These are phyloP conservation scores for Larimichthys polyactis DNA, from an alignment of 2,113 vertebrate species.

Conservation along the genomic window DNA sequence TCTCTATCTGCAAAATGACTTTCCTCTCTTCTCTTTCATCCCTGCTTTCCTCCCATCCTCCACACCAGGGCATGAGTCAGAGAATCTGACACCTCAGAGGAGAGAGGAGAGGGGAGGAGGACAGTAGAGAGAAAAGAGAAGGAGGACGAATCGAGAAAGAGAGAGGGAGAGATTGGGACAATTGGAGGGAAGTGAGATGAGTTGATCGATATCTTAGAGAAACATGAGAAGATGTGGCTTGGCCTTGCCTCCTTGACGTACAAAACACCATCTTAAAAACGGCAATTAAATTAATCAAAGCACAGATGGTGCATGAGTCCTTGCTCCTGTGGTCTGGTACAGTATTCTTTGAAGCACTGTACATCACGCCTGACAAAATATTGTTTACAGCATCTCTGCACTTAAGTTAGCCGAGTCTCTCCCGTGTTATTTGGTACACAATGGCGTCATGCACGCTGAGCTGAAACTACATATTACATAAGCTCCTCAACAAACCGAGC, in stretches of 20 bases:
- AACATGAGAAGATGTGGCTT: conserved; percentile 62
- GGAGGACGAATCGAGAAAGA: conserved; percentile 56
- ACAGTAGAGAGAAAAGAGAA: conserved; percentile 15
- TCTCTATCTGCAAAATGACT: conserved; percentile 80
- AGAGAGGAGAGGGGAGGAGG: conserved; percentile 43
- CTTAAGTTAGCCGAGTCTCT: conserved; percentile 11
- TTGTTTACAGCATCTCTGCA: conserved; percentile 13
- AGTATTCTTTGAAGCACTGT: background rate
- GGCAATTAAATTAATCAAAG: conserved; percentile 46
- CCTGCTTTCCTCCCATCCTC: conserved; percentile 71
- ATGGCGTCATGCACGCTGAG: conserved; percentile 31
- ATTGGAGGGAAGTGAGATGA: conserved; percentile 40
- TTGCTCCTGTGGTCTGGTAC: conserved; percentile 1
- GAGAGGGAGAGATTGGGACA: conserved; percentile 51
- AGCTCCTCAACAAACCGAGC: conserved; percentile 78
- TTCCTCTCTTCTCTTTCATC: conserved; percentile 77
- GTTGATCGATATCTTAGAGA: conserved; percentile 70
- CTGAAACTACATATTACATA: conserved; percentile 75
- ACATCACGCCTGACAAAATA: conserved; percentile 18
- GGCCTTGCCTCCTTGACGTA: conserved; percentile 30
- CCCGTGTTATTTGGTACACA: conserved; percentile 45
- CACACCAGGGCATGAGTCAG: conserved; percentile 80
- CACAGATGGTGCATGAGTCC: conserved; percentile 49
- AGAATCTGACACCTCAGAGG: conserved; percentile 78
- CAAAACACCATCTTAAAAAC: conserved; percentile 30